These are phyloP conservation scores for Chloebia gouldiae DNA, from an alignment of 2,113 vertebrate genomes.

Conservation along the genomic window DNA sequence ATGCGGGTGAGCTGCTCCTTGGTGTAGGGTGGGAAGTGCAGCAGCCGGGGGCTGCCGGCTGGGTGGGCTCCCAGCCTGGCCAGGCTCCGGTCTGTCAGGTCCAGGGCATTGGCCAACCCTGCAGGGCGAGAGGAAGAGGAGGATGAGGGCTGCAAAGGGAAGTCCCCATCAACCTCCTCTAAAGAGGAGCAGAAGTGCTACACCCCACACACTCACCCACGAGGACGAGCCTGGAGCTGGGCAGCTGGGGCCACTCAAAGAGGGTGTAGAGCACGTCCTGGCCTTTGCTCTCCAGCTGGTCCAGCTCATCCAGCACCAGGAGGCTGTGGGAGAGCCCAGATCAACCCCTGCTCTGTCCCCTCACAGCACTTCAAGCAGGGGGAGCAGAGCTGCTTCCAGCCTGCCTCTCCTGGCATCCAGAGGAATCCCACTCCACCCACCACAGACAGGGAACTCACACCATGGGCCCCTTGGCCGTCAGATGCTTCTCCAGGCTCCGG, in stretches of 20 bases:
- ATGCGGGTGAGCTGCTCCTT: slow-evolving; percentile 85
- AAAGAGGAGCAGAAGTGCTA: not conserved
- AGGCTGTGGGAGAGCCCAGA: slow-evolving; percentile 70
- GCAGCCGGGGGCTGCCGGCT: slow-evolving; percentile 77
- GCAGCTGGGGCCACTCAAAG: slow-evolving; percentile 90
- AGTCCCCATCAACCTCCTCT: not conserved
- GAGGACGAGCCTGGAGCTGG: slow-evolving; percentile 83
- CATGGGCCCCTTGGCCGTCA: slow-evolving; percentile 79
- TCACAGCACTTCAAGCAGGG: not conserved
- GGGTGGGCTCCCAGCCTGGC: slow-evolving; percentile 78
- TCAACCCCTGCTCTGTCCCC: not conserved
- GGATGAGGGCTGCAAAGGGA: not conserved
- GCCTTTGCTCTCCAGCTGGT: slow-evolving; percentile 92
- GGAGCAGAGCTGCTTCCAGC: not conserved
- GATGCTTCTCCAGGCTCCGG: slow-evolving; percentile 76
- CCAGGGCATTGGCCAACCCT: slow-evolving; percentile 94
- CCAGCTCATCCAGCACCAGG: slow-evolving; percentile 93
- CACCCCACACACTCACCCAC: slow-evolving; percentile 77
- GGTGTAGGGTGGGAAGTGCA: slow-evolving; percentile 90
- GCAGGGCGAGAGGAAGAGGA: not conserved
- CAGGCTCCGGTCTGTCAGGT: slow-evolving; percentile 90
- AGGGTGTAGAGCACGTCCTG: slow-evolving; percentile 96
- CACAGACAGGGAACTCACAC: slow-evolving; percentile 78
- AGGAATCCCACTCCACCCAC: rapidly evolving
- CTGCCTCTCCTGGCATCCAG: not conserved